These are phyloP conservation scores for Threskiornis aethiopicus DNA, from an alignment of 2,797 vertebrate genomes.

Conservation along the genomic window DNA sequence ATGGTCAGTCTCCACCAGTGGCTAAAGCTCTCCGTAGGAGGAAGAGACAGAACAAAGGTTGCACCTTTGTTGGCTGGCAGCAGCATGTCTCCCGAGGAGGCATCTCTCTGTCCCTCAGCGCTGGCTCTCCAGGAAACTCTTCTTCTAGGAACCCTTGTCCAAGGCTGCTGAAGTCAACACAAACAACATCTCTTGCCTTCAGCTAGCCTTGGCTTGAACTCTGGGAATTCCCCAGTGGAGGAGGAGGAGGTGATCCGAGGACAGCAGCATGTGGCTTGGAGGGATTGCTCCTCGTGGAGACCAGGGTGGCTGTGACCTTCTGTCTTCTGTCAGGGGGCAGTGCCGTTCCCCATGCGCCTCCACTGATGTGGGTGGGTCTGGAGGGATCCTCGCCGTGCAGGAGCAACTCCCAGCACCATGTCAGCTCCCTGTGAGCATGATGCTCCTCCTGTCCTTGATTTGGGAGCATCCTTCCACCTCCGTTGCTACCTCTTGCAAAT, in stretches of 20 bases:
- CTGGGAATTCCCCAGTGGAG: background rate
- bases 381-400: background rate
- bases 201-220: background rate
- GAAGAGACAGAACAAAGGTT: background rate
- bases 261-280: fast-evolving
- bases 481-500: fast-evolving
- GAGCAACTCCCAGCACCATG: background rate
- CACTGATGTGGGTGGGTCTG: background rate
- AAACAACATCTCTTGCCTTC: background rate
- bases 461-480: background rate
- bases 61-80: background rate
- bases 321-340: background rate
- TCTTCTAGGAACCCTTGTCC: background rate
- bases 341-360: fast-evolving
- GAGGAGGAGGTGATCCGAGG: background rate
- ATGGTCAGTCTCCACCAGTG: background rate
- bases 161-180: background rate
- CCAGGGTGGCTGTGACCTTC: background rate
- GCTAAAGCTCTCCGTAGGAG: background rate
- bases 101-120: fast-evolving
- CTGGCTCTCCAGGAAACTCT: background rate
- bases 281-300: background rate
- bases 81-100: fast-evolving
- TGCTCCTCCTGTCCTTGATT: background rate
- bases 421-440: fast-evolving